A percentile compares a stretch with the other conserved stretches of the same genome.
Conservation (phyloP, 2,797 vertebrate species). For the Sebastes melanostomus region DNA sequence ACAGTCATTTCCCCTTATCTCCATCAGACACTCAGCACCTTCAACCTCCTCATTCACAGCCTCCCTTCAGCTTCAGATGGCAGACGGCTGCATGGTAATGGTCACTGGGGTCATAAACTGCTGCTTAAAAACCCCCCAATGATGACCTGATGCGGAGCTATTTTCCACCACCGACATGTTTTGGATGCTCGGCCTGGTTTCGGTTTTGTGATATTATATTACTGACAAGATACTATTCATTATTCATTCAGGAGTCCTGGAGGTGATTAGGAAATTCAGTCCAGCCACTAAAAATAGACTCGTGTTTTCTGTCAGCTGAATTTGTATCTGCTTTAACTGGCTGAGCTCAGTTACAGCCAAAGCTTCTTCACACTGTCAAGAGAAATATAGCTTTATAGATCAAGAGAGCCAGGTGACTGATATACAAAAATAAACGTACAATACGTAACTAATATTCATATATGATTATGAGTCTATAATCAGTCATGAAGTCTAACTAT, state of each 20-base stretch:
- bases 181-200: not conserved
- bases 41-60: constrained; percentile 34
- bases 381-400: not conserved
- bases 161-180: not conserved
- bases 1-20: constrained; percentile 61
- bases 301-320: constrained; percentile 38
- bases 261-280: constrained; percentile 54
- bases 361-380: not conserved
- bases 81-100: constrained; percentile 12
- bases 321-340: constrained; percentile 32
- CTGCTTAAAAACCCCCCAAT: not conserved
- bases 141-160: not conserved
- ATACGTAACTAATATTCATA: not conserved
- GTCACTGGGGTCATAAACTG: constrained; percentile 22
- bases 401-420: not conserved
- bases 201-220: constrained; percentile 11
- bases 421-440: not conserved
- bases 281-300: constrained; percentile 50
- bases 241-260: constrained; percentile 50
- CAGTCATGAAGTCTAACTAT: not conserved
- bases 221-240: constrained; percentile 24
- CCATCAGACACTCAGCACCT: constrained; percentile 58
- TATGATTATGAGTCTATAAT: not conserved
- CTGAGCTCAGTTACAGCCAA: constrained; percentile 24
- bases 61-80: not conserved